These are phyloP conservation scores for Clostera curtula DNA, from an alignment of 2,888 invertebrate species.

Conservation along the genomic window DNA sequence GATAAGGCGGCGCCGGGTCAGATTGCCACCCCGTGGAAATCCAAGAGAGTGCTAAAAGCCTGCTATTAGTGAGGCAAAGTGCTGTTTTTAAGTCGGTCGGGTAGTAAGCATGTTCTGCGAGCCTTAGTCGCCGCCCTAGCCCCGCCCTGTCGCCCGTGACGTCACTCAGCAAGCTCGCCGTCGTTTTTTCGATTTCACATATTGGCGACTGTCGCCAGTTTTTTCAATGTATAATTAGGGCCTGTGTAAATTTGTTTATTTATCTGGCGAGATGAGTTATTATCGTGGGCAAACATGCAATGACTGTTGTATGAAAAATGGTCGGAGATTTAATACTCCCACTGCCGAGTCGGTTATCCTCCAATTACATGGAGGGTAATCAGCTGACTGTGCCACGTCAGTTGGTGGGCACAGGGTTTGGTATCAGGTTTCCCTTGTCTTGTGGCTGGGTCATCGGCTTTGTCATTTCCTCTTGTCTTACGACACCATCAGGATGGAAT, in stretches of 20 bases:
- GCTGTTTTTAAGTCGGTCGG: slow-evolving; percentile 46
- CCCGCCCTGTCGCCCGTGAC: slow-evolving; percentile 71
- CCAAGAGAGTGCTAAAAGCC: slow-evolving; percentile 62
- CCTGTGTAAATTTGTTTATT: slow-evolving; percentile 54
- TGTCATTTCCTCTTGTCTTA: no score
- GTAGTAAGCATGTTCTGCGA: slow-evolving; percentile 34
- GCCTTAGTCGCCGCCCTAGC: slow-evolving; percentile 58
- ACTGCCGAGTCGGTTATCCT: no score
- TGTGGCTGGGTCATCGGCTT: no score
- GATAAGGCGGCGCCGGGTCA: slow-evolving; percentile 69
- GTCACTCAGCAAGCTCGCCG: slow-evolving; percentile 55
- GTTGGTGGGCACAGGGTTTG: no score
- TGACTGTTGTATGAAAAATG: no score
- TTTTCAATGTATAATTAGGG: slow-evolving; percentile 63
- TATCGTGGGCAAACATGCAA: slow-evolving; percentile 33
- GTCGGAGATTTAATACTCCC: no score
- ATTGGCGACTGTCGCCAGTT: slow-evolving; percentile 70
- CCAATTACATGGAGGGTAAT: no score
- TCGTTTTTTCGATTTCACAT: slow-evolving; percentile 53
- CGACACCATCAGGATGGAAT: no score
- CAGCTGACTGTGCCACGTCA: no score
- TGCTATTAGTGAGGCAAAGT: slow-evolving; percentile 51
- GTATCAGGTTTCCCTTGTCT: no score
- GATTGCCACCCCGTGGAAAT: slow-evolving; percentile 47
- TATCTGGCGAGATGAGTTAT: slow-evolving; percentile 46